These are phyloP conservation scores for Falco punctatus DNA, from an alignment of 2,113 vertebrate species.

Conservation along the genomic window DNA sequence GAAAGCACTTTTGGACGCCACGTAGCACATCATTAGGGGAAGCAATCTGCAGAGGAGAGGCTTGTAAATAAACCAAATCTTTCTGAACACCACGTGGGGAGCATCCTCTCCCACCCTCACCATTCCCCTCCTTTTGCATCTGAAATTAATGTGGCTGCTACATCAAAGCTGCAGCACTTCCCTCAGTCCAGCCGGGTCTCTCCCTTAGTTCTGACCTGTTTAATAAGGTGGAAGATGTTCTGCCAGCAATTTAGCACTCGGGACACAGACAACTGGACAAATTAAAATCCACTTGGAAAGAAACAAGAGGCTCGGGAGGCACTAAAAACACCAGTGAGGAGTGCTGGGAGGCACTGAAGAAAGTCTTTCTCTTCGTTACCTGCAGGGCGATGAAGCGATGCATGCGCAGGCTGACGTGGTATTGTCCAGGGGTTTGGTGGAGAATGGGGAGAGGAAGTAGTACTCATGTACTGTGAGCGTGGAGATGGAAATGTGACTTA, in stretches of 20 bases:
- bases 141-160: background rate
- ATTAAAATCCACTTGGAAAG: background rate
- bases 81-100: background rate
- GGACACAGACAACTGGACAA: background rate
- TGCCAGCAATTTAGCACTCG: background rate
- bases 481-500: background rate
- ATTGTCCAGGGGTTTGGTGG: background rate
- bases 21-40: background rate
- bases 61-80: background rate
- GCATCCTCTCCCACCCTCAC: background rate
- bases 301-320: background rate
- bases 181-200: accelerated
- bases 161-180: background rate
- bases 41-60: background rate
- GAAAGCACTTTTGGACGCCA: background rate
- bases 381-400: accelerated
- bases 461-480: accelerated
- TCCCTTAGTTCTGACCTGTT: background rate
- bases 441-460: background rate
- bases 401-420: accelerated
- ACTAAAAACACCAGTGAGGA: background rate
- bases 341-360: background rate
- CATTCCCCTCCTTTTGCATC: background rate
- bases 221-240: background rate
- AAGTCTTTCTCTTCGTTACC: background rate